Evolutionary conservation across 2,888 invertebrate species (phyloP).

Genomic region (Drosophila imparisetae): DNA sequence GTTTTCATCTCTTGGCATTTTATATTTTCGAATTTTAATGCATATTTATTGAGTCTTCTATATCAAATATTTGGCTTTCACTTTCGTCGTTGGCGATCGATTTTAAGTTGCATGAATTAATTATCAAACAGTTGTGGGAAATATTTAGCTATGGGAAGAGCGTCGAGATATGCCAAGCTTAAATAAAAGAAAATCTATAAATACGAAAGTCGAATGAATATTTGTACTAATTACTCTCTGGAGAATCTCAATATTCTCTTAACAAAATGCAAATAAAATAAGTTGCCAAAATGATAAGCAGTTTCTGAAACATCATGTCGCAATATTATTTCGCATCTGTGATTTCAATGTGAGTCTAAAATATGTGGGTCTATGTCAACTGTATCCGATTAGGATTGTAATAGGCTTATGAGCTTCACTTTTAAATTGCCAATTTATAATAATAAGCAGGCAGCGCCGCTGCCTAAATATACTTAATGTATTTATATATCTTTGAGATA

Average conservation of each 20-base stretch:
- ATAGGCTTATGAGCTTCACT: slow-evolving; percentile 11
- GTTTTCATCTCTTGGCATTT: slow-evolving; percentile 28
- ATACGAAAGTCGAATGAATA: no score
- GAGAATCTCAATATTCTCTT: not conserved
- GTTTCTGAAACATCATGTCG: not conserved
- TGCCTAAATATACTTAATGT: slow-evolving; percentile 27
- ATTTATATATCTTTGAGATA: slow-evolving; percentile 21
- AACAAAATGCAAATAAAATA: not conserved
- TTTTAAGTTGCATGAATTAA: slow-evolving; percentile 23
- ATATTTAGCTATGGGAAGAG: not conserved
- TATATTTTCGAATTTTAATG: slow-evolving; percentile 30
- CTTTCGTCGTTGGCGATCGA: slow-evolving; percentile 34
- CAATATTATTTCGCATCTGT: slow-evolving; percentile 3
- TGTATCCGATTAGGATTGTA: slow-evolving; percentile 13
- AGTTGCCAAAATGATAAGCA: not conserved
- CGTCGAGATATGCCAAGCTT: not conserved
- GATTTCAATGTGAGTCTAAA: not conserved
- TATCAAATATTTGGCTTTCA: slow-evolving; percentile 47
- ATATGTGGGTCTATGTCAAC: slow-evolving; percentile 26
- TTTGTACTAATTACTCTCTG: not conserved
- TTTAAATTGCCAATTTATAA: slow-evolving; percentile 23
- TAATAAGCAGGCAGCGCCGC: slow-evolving; percentile 8
- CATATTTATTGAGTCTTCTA: slow-evolving; percentile 16
- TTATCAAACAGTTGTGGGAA: slow-evolving; percentile 30
- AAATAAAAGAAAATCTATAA: not conserved